Evolutionary conservation across 92 coral and sea anemone genomes (phyloP).

Genomic region (Plumapathes pennacea): DNA sequence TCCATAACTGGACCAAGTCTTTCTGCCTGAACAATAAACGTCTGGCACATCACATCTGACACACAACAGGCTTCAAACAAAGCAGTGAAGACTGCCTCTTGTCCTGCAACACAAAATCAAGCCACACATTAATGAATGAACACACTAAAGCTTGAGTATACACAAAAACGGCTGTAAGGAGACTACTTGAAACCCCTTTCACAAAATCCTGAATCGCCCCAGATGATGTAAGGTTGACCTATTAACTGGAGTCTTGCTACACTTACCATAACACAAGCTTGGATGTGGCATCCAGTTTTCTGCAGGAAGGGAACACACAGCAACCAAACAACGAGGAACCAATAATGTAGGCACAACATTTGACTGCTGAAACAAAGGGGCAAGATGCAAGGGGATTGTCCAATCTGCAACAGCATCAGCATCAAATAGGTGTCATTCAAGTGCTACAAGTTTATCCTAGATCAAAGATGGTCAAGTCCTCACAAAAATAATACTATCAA

Average conservation of each 20-base stretch:
- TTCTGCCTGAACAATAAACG: no score
- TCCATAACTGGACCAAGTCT: no score
- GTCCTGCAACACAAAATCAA: not conserved
- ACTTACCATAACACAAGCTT: slow-evolving; percentile 34
- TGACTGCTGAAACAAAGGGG: slow-evolving; percentile 19
- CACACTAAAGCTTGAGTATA: no score
- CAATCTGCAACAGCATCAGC: no score
- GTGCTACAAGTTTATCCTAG: not conserved
- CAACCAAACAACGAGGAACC: slow-evolving; percentile 45
- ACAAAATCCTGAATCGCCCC: no score
- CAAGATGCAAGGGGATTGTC: slow-evolving; percentile 52
- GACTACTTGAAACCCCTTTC: no score
- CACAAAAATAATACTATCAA: not conserved
- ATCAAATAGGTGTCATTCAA: no score
- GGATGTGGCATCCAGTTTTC: slow-evolving; percentile 37
- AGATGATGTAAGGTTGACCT: no score
- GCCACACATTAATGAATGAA: no score
- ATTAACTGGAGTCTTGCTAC: no score
- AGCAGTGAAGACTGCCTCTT: slow-evolving; percentile 21
- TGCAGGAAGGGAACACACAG: slow-evolving; percentile 38
- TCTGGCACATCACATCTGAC: no score
- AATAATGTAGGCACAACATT: slow-evolving; percentile 3
- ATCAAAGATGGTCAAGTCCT: not conserved
- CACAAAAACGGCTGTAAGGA: no score
- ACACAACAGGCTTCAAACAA: slow-evolving; percentile 66